These are phyloP conservation scores for Borostomias antarcticus DNA, from an alignment of 2,797 vertebrate genomes.

Conservation along the genomic window DNA sequence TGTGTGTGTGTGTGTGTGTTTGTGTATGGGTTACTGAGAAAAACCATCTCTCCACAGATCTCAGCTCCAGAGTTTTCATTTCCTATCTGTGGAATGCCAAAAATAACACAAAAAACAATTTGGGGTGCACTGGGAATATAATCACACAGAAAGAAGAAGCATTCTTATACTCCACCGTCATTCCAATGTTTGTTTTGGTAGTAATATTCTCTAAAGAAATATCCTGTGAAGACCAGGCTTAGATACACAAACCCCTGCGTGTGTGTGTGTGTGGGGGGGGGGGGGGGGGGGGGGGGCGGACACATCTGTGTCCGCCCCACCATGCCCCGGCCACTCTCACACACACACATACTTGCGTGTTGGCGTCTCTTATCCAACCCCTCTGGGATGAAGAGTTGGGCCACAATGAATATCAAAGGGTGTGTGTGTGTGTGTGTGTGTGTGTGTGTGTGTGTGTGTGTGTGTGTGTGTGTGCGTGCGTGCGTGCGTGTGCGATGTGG, in stretches of 20 bases:
- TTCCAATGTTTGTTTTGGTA: neutral
- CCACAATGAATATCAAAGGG: constrained; percentile 54
- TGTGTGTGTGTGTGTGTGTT: too few relatives aligned
- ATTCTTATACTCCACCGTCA: constrained; percentile 22
- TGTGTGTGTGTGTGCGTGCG: constrained; percentile 25
- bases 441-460: constrained; percentile 15
- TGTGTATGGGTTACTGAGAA: too few relatives aligned
- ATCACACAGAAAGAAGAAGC: constrained; percentile 50
- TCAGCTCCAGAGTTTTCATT: constrained; percentile 32
- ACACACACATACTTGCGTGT: neutral
- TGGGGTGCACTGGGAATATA: constrained; percentile 35
- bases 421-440: constrained; percentile 23
- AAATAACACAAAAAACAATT: constrained; percentile 9
- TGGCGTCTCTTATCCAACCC: constrained; percentile 3
- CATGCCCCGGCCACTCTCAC: neutral
- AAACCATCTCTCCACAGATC: neutral
- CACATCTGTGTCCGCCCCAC: constrained; percentile 23
- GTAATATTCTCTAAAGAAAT: neutral
- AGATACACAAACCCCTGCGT: too few relatives aligned
- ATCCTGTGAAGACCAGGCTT: neutral
- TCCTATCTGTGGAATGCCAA: constrained; percentile 35
- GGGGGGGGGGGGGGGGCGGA: too few relatives aligned
- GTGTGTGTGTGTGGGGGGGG: constrained; percentile 27
- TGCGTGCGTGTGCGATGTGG: constrained; percentile 19
- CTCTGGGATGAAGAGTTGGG: constrained; percentile 33